Conservation (phyloP, 2,888 invertebrate genomes). For the Rhopalosiphum nymphaeae region DNA sequence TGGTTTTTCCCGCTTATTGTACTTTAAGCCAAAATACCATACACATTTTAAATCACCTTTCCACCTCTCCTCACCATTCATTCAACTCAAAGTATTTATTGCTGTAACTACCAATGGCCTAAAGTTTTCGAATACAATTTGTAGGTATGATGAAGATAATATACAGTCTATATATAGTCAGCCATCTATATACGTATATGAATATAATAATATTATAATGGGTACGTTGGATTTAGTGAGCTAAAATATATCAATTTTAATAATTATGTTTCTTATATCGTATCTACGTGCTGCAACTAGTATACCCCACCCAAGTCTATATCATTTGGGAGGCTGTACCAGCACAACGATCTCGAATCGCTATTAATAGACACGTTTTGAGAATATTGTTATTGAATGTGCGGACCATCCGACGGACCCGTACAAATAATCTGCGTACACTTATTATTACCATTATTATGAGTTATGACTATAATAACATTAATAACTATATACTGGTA, state of each 20-base stretch:
- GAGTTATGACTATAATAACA: neutral
- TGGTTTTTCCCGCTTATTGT: neutral
- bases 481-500: neutral
- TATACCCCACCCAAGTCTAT: neutral
- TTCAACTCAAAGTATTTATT: neutral
- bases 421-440: neutral
- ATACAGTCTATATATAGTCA: neutral
- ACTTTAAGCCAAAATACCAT: neutral
- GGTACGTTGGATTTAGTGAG: neutral
- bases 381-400: neutral
- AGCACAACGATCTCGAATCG: neutral
- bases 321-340: neutral
- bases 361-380: neutral
- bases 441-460: neutral
- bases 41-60: neutral
- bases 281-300: neutral
- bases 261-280: neutral
- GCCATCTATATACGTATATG: neutral
- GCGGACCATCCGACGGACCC: neutral
- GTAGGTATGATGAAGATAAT: neutral
- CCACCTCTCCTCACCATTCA: neutral
- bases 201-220: neutral
- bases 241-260: neutral
- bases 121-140: neutral
- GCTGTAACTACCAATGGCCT: neutral